Evolutionary conservation across 2,113 vertebrate genomes (phyloP).

Genomic region (Poecile atricapillus): DNA sequence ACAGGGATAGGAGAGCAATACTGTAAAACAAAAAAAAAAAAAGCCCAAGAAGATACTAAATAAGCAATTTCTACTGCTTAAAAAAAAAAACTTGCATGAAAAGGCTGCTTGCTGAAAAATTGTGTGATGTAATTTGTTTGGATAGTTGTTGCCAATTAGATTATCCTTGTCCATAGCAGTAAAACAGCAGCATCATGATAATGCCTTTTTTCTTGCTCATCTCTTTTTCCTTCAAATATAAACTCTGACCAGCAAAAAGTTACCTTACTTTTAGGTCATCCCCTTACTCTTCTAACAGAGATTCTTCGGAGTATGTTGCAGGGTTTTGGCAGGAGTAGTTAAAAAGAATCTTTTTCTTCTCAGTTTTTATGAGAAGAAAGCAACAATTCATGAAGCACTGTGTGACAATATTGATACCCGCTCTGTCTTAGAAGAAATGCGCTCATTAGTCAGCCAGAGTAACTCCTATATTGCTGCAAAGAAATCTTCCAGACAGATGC

Average conservation of each 20-base stretch:
- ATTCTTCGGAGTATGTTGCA: neutral
- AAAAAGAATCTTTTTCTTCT: neutral
- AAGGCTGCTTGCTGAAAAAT: neutral
- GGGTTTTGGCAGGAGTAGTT: neutral
- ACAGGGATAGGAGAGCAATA: neutral
- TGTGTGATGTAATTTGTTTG: neutral
- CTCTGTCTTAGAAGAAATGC: conserved; percentile 88
- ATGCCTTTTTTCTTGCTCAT: neutral
- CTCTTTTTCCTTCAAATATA: neutral
- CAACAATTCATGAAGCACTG: conserved; percentile 82
- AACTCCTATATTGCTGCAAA: conserved; percentile 89
- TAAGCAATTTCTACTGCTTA: neutral
- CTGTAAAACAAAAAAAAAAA: neutral
- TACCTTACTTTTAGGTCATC: neutral
- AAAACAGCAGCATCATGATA: neutral
- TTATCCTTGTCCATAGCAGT: neutral
- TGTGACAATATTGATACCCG: conserved; percentile 96
- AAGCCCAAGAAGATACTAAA: neutral
- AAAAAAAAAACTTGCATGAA: neutral
- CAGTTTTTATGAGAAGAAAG: conserved; percentile 88
- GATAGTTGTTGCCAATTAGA: neutral
- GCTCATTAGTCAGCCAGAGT: conserved; percentile 84
- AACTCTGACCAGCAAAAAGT: neutral
- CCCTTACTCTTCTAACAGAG: neutral
- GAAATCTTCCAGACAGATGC: conserved; percentile 78